Conservation (phyloP, 2,797 vertebrate genomes). For the Thamnophis elegans region DNA sequence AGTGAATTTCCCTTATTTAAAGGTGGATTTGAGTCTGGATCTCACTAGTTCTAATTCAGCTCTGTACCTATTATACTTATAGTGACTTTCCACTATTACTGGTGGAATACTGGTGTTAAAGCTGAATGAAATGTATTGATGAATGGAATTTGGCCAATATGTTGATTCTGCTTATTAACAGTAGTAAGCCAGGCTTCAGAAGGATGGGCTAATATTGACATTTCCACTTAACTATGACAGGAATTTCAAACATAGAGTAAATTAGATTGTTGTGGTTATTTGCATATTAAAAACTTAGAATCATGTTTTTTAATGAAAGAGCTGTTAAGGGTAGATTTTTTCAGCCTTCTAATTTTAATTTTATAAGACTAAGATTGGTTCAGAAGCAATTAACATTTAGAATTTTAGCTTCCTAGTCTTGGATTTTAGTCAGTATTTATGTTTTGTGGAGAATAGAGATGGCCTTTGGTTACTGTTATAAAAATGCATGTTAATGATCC, state of each 20-base stretch:
- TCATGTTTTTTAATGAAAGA: not conserved
- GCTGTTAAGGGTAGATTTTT: not conserved
- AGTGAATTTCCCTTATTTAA: not conserved
- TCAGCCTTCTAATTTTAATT: not conserved
- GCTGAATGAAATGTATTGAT: not conserved
- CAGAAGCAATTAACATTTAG: not conserved
- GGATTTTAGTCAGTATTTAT: not conserved
- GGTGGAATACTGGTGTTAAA: not conserved
- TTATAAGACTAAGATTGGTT: not conserved
- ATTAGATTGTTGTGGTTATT: not conserved
- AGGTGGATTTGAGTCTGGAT: not conserved
- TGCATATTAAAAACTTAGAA: not conserved
- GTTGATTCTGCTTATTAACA: not conserved
- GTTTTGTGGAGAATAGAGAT: not conserved
- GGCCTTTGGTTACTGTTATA: not conserved
- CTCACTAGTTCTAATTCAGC: not conserved
- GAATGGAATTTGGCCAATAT: not conserved
- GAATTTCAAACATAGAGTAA: conserved; percentile 2
- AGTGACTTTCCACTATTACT: not conserved
- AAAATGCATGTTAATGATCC: not conserved
- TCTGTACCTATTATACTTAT: not conserved
- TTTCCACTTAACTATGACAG: not conserved
- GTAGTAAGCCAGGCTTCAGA: not conserved
- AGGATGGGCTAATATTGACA: not conserved
- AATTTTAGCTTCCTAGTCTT: not conserved